Evolutionary conservation across 2,888 invertebrate species (phyloP).

Genomic region (Encarsia formosa): DNA sequence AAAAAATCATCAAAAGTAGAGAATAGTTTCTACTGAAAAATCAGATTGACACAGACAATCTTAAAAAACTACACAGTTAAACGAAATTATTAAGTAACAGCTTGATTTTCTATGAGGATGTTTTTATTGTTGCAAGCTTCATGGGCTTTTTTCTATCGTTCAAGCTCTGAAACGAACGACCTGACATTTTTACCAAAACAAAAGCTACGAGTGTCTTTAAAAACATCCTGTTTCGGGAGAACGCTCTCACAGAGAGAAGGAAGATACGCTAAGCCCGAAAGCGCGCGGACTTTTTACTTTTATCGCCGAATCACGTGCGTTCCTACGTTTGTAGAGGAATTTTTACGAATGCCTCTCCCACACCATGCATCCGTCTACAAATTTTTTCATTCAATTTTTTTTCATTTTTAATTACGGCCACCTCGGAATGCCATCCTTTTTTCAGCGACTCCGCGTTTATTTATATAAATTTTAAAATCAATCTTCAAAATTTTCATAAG

Average conservation of each 20-base stretch:
- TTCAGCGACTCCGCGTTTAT: too few species aligned
- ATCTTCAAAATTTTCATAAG: too few species aligned
- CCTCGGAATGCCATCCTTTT: too few species aligned
- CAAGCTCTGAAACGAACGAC: conserved; percentile 20
- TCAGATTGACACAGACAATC: too few species aligned
- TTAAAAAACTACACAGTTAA: too few species aligned
- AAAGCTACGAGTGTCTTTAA: conserved; percentile 1
- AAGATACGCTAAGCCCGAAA: conserved; percentile 7
- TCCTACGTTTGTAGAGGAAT: conserved; percentile 39
- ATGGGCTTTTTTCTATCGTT: conserved; percentile 14
- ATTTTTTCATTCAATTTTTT: conserved; percentile 14
- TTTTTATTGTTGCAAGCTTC: neutral
- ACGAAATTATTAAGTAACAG: too few species aligned
- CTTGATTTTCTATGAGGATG: too few species aligned
- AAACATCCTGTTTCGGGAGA: conserved; percentile 13
- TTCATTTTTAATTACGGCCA: too few species aligned
- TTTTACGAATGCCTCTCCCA: conserved; percentile 49
- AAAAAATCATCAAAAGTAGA: too few species aligned
- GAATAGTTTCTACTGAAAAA: too few species aligned
- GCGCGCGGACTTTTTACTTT: conserved; percentile 29
- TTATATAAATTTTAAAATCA: too few species aligned
- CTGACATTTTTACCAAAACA: conserved; percentile 13
- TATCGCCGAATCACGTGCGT: conserved; percentile 39
- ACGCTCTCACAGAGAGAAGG: too few species aligned
- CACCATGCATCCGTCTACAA: conserved; percentile 35